phyloP scores from a whole-genome alignment of 2,113 vertebrate species.

The Urocolius indicus region DNA sequence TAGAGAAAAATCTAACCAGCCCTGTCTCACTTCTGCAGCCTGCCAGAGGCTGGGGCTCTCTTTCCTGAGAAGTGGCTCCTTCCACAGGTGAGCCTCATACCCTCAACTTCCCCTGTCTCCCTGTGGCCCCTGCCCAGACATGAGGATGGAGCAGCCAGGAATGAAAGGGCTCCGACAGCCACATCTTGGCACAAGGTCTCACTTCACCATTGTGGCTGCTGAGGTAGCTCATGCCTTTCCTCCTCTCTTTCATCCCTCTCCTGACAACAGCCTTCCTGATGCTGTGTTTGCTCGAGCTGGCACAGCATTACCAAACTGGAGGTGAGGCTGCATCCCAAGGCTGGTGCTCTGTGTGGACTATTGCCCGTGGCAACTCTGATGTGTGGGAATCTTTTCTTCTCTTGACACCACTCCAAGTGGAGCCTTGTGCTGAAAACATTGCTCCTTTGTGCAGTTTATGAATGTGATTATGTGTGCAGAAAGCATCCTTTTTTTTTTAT shows the following conservation, averaged over 20 bases:
- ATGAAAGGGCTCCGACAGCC: background rate
- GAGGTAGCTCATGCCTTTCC: background rate
- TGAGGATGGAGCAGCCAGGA: background rate
- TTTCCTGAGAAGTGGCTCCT: background rate
- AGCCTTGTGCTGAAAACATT: constrained; percentile 18
- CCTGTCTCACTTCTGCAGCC: background rate
- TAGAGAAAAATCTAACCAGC: background rate
- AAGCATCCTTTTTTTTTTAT: constrained; percentile 21
- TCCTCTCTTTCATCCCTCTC: background rate
- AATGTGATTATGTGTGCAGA: background rate
- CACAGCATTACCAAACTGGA: background rate
- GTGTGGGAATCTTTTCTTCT: background rate
- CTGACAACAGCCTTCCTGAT: background rate
- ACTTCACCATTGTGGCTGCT: background rate
- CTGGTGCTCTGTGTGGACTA: background rate
- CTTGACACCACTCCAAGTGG: background rate
- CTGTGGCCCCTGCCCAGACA: background rate
- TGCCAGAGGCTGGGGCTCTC: background rate
- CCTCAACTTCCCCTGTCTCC: background rate
- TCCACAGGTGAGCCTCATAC: background rate
- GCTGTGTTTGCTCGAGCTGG: background rate
- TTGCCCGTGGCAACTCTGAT: background rate
- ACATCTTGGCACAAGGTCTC: background rate
- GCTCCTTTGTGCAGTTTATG: background rate
- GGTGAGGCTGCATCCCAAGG: background rate